Base-by-base conservation (phyloP, 37 sponge, comb jelly and placozoan species). In the Tethya wilhelma region DNA sequence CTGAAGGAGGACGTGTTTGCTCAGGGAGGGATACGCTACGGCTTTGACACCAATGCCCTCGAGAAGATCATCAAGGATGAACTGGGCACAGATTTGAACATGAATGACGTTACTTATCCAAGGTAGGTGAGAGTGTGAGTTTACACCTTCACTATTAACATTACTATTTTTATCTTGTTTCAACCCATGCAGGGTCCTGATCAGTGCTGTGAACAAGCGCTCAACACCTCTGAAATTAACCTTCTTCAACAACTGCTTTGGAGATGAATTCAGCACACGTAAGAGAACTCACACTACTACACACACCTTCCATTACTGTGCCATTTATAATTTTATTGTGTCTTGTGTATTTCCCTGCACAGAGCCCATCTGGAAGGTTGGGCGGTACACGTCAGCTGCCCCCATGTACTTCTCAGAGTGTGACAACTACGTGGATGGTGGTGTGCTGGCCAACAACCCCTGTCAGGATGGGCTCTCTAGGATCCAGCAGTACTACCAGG, bases 281-380 rank as follows among this genome's bases (percentile, higher is more conserved):
- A 74, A 72, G 82, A 45, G 36, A 42, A 1, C 38, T 4, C n/a
- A n/a, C n/a, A n/a, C n/a, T n/a, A n/a, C n/a, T n/a, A n/a, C n/a
- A n/a, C n/a, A n/a, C n/a, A n/a, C n/a, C n/a, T n/a, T n/a, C n/a
- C n/a, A n/a, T n/a, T n/a, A n/a, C n/a, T n/a, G n/a, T n/a, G n/a
- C n/a, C n/a, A n/a, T n/a, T n/a, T n/a, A n/a, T n/a, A n/a, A n/a
- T n/a, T n/a, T n/a, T 49, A 14, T 49, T 76, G 2, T 58, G 2
- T 2, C 57, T 64, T 14, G 8, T 32, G 0, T n/a, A 3, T 37
- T 34, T 29, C 6, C 66, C 2, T 36, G 17, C 12, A 69, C 30
- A 88, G 88, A 81, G n/a, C 78, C 84, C 3, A 69, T 90, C 32
- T 83, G 84, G 80, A 90, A 79, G 74, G 90, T 79, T 29, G 85